Evolutionary conservation across 2,888 invertebrate species (phyloP), one percentile per base, ranked within the genome.

Genomic region (Anticlea derivata): DNA sequence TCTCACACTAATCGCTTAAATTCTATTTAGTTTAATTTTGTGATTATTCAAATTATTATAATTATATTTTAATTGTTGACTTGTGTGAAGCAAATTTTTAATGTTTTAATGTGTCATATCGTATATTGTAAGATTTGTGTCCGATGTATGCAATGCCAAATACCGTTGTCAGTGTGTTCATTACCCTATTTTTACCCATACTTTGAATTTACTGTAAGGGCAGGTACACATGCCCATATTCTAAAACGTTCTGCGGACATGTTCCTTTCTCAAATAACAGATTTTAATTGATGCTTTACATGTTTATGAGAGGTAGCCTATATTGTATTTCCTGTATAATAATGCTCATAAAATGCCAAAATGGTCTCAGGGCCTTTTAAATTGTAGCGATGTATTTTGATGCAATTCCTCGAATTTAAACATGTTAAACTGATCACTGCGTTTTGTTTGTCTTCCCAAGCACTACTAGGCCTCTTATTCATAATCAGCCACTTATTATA

Each of bases 1-100:
- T 43, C 51, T 31, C 26, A 45, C 55, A 55, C 55, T 47, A 27
- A 50, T 35, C 49, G 46, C 22, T 51, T 64, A 62, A 63, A 64
- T 68, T 55, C 58, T 70, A 63, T 63, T 71, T 75, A 78, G 71
- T 70, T 64, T 73, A 71, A 73, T 73, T 61, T 67, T 63, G 59
- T 71, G 67, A 73, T 73, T 73, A 75, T 70, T 55, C 40, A 55
- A 58, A 55, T 59, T 61, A 58, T 55, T 48, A 48, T 63, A 65
- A 65, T 69, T 70, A 69, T 71, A 68, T 70, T 75, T 71, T 66
- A 72, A 73, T 70, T 63, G 75, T 80, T 76, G 80, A 80, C 78
- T 74, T 60, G 65, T 64, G 63, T 20, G 38, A 63, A 67, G 63
- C 62, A 61, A 66, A 69, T 68, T 60, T 73, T 73, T 70, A 72